Base-by-base conservation (phyloP, 2,888 invertebrate genomes). In the Diadromus collaris region DNA sequence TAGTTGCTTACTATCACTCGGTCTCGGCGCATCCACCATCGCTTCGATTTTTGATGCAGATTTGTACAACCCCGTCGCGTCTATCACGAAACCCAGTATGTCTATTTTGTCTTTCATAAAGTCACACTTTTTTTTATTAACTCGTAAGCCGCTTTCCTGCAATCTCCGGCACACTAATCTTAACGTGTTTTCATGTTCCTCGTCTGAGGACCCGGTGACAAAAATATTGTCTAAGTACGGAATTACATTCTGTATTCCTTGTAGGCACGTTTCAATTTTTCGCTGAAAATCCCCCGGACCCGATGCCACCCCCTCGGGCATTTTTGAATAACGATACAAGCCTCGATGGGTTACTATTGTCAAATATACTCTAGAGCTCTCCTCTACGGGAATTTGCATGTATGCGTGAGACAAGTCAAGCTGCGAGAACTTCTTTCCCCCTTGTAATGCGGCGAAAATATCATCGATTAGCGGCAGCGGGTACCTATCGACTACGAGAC, bases 371-470 rank as follows among this genome's bases (percentile, higher is more conserved):
- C 70, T 21, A 21, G 24, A 48, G 1, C 24, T 51, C 34, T 61
- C 51, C 34, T 61, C 16, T 27, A 69, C 58, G 16, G 27, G 16
- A 5, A 71, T 61, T 41, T 71, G 71, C 71, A 71, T 71, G n/a
- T 71, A 71, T 16, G 85, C 86, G 84, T 90, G 85, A 4, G 83
- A 80, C 19, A 90, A 82, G 78, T 91, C 90, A 6, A 91, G 78
- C 79, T 88, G 88, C 4, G 86, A 83, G 81, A 90, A 90, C 24
- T 83, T 75, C 38, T 78, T 83, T n/a, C 88, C 88, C 41, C 86
- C 88, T 64, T 80, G 74, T 41, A 73, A 29, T 6, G n/a, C 69
- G 48, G 74, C 60, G 21, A 85, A 81, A 32, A 87, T 72, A 46
- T 86, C 83, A 21, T 84, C 80, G 3, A 85, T 78, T 9, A 78